Percentiles rank a stretch among this genome's conserved stretches.
Evolutionary conservation across 2,113 vertebrate genomes (phyloP).

Genomic region (Dendrocopos noguchii): DNA sequence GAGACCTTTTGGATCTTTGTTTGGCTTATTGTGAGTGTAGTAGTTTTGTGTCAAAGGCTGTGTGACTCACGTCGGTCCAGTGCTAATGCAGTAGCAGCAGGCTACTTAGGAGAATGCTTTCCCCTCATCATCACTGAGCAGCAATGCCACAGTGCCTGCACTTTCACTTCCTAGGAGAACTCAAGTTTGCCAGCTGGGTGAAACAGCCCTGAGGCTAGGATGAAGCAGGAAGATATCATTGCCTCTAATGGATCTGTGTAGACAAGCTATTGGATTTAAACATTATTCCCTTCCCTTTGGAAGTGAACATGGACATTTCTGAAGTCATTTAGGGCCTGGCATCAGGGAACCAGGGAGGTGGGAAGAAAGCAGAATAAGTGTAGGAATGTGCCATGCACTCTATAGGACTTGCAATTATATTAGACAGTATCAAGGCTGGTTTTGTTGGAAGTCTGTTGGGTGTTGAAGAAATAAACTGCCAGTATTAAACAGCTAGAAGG

Average conservation of each 20-base stretch:
- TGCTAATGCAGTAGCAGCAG: background rate
- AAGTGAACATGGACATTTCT: background rate
- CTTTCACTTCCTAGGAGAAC: background rate
- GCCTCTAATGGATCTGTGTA: background rate
- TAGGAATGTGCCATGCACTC: background rate
- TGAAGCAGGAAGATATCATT: background rate
- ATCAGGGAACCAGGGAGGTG: background rate
- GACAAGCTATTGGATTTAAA: background rate
- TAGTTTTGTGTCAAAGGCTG: background rate
- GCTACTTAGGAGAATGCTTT: background rate
- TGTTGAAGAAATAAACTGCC: background rate
- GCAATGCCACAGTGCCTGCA: background rate
- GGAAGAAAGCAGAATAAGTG: background rate
- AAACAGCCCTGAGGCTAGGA: background rate
- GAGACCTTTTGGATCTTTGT: background rate
- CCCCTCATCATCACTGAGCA: background rate
- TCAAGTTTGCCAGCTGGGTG: background rate
- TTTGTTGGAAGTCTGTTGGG: background rate
- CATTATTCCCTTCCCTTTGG: background rate
- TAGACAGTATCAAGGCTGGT: background rate
- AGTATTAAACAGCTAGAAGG: background rate
- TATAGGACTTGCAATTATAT: background rate
- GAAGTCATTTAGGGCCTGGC: background rate
- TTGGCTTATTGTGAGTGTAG: background rate
- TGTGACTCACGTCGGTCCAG: rapidly evolving